Percentiles rank a stretch among this genome's conserved stretches.
Conservation (phyloP, 2,888 invertebrate species). For the Caenorhabditis imperialis region DNA sequence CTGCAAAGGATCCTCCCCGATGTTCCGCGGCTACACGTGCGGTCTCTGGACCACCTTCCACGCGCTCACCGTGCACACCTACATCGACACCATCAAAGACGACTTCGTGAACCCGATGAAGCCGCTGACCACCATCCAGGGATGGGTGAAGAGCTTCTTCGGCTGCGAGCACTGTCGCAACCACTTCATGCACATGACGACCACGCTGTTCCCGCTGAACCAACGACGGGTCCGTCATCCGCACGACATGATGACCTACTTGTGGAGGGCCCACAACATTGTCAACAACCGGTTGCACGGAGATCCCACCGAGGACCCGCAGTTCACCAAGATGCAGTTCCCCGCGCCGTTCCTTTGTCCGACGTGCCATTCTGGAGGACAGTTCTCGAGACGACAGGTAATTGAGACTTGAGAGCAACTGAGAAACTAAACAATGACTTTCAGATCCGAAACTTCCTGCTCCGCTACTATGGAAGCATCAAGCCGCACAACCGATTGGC, state of each 20-base stretch:
- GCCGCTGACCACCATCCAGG: conserved; percentile 73
- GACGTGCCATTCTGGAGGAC: conserved; percentile 77
- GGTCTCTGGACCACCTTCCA: conserved; percentile 97
- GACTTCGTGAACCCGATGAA: conserved; percentile 70
- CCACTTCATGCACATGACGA: conserved; percentile 92
- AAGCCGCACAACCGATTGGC: conserved; percentile 73
- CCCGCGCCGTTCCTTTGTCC: conserved; percentile 82
- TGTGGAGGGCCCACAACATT: conserved; percentile 91
- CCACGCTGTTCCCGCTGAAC: conserved; percentile 79
- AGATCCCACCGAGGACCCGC: conserved; percentile 90
- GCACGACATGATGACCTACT: conserved; percentile 77
- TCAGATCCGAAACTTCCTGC: conserved; percentile 76
- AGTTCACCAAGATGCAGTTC: conserved; percentile 90
- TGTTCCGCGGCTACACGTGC: conserved; percentile 84
- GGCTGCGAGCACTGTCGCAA: conserved; percentile 91
- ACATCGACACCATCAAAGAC: conserved; percentile 78
- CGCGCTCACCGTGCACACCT: conserved; percentile 88
- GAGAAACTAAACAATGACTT: no score
- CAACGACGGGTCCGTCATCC: conserved; percentile 75
- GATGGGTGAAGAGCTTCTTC: conserved; percentile 82
- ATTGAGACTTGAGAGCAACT: no score
- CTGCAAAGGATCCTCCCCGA: conserved; percentile 78
- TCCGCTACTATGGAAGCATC: conserved; percentile 76
- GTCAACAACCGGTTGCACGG: conserved; percentile 91
- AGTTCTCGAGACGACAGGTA: conserved; percentile 76